Percentiles rank a stretch among this genome's conserved stretches.
phyloP scores from a whole-genome alignment of 2,888 invertebrate genomes.

The Pomacea canaliculata region DNA sequence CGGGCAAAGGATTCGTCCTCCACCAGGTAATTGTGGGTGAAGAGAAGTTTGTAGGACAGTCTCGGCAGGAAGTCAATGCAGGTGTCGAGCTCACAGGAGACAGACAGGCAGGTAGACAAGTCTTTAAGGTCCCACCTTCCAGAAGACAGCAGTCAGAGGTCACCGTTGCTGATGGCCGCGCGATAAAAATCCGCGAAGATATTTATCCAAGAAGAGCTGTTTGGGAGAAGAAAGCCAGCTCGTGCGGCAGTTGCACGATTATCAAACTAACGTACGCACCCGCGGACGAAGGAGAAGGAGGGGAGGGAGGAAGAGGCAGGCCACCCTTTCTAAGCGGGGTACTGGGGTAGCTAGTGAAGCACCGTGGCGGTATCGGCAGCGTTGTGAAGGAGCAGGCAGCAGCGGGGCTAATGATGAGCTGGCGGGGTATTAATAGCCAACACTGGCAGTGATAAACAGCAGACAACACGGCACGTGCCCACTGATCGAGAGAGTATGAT shows the following conservation, averaged over 20 bases:
- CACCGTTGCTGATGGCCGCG: too few relatives aligned
- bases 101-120: too few relatives aligned
- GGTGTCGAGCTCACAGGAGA: too few relatives aligned
- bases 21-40: too few relatives aligned
- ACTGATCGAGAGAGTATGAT: neutral
- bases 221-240: too few relatives aligned
- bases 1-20: too few relatives aligned
- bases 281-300: slow-evolving; percentile 9
- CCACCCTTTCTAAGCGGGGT: slow-evolving; percentile 1
- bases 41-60: too few relatives aligned
- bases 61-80: too few relatives aligned
- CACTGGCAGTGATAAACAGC: slow-evolving; percentile 2
- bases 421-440: slow-evolving; percentile 11
- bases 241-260: neutral
- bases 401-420: neutral
- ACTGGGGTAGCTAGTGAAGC: neutral
- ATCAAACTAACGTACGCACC: neutral
- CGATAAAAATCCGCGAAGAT: too few relatives aligned
- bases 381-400: neutral
- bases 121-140: too few relatives aligned
- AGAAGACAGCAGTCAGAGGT: too few relatives aligned
- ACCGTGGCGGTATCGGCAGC: neutral
- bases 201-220: too few relatives aligned
- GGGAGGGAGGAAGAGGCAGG: slow-evolving; percentile 12
- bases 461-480: neutral